phyloP scores from a whole-genome alignment of 2,797 vertebrate genomes.

The Leontocebus nigricollis region DNA sequence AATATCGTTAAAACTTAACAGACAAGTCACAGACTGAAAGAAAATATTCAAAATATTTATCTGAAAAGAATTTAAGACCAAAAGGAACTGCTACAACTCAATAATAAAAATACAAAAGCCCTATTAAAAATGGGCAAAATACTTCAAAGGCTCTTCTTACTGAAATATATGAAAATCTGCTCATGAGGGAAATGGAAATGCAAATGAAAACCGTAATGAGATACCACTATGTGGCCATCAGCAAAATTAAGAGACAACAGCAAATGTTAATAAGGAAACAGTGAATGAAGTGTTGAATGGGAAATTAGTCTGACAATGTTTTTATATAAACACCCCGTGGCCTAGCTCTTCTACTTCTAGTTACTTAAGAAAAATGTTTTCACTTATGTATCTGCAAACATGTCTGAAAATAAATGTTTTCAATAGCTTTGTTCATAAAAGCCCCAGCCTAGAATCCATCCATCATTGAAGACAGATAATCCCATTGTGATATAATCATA shows the following conservation, averaged over 20 bases:
- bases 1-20: not conserved
- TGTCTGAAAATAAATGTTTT: not conserved
- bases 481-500: not conserved
- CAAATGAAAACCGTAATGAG: not conserved
- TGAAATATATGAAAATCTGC: not conserved
- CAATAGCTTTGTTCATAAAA: not conserved
- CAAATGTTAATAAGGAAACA: not conserved
- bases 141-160: not conserved
- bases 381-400: too few species aligned
- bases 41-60: not conserved
- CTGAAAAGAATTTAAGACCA: not conserved
- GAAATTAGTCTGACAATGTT: not conserved
- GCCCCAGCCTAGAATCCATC: not conserved
- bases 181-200: not conserved
- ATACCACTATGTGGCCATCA: not conserved
- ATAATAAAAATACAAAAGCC: not conserved
- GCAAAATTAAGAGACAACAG: not conserved
- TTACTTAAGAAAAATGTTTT: not conserved
- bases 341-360: not conserved
- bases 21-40: not conserved
- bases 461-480: not conserved
- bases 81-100: not conserved
- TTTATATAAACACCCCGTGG: not conserved
- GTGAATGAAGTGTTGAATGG: not conserved
- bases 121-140: not conserved